Base-by-base conservation (phyloP, 2,797 vertebrate species). In the Thamnophis elegans region DNA sequence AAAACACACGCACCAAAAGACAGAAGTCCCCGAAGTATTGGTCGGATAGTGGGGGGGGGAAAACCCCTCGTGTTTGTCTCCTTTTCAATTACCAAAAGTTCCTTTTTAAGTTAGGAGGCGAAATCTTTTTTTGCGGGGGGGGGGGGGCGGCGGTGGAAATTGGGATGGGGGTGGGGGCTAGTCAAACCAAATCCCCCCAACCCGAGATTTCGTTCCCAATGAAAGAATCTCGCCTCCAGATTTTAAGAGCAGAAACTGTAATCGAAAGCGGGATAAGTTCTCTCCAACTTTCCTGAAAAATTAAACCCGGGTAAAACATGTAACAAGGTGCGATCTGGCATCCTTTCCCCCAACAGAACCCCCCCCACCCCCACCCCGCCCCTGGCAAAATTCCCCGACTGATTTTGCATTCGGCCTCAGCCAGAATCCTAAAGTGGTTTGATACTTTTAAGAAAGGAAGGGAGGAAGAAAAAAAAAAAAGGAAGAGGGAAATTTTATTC, bases 261-360 rank as follows among this genome's bases (percentile, higher is more conserved):
- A 78, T 3, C 8, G 42, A 78, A 42, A 42, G 68, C 18, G 0
- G 22, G 18, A 78, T 2, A 42, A 22, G 10, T 18, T 42, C 36
- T 78, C 20, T 42, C 73, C 36, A 78, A 78, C 73, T 78, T 78
- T 22, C 73, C 20, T 78, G 22, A 42, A 42, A 42, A 78, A 22
- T 78, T 22, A 78, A 18, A 42, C 73, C 68, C 9, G 0, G 32
- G 32, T 22, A 36, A 73, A 22, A 73, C n/a, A 42, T 22, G 22
- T 51, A 42, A 42, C 18, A 22, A 42, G 18, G 36, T 42, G 8
- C 9, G 18, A 1, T 42, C 8, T 11, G 18, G 3, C 7, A 9
- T 36, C 14, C n/a, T 16, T 18, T 0, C n/a, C 11, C 0, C 26
- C 25, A 7, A 2, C 12, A 0, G 12, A n/a, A n/a, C 1, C 13